These are phyloP conservation scores for Odontesthes bonariensis DNA, from an alignment of 2,113 vertebrate species.

Conservation along the genomic window DNA sequence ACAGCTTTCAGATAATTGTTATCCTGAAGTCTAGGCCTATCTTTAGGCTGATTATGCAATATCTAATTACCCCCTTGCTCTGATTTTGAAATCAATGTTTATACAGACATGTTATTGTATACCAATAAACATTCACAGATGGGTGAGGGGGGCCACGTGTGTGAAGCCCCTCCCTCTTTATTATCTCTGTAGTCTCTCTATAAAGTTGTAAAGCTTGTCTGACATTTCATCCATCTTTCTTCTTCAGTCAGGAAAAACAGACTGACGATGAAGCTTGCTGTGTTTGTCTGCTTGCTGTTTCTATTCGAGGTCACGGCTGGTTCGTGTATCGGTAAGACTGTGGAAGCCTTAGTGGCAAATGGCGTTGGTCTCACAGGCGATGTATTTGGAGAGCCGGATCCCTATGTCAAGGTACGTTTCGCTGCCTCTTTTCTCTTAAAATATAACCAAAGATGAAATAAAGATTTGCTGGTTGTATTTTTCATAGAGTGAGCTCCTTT, in stretches of 20 bases:
- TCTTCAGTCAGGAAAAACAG: neutral
- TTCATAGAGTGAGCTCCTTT: too few species aligned
- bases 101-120: neutral
- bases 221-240: conserved; percentile 1
- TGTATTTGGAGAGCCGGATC: neutral
- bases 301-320: neutral
- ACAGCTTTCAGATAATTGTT: neutral
- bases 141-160: neutral
- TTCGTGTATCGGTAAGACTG: neutral
- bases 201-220: neutral
- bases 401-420: neutral
- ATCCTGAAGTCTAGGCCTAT: neutral
- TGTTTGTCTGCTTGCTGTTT: neutral
- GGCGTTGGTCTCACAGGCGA: neutral
- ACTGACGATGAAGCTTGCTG: neutral
- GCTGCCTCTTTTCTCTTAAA: neutral
- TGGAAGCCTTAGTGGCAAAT: neutral
- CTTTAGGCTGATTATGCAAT: neutral
- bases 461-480: too few species aligned
- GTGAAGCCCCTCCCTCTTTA: neutral
- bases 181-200: neutral
- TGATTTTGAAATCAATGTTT: neutral
- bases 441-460: too few species aligned
- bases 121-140: neutral
- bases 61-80: neutral